Evolutionary conservation across 2,888 invertebrate species (phyloP), one percentile per base, ranked within the genome.

Genomic region (Nomada fabriciana): DNA sequence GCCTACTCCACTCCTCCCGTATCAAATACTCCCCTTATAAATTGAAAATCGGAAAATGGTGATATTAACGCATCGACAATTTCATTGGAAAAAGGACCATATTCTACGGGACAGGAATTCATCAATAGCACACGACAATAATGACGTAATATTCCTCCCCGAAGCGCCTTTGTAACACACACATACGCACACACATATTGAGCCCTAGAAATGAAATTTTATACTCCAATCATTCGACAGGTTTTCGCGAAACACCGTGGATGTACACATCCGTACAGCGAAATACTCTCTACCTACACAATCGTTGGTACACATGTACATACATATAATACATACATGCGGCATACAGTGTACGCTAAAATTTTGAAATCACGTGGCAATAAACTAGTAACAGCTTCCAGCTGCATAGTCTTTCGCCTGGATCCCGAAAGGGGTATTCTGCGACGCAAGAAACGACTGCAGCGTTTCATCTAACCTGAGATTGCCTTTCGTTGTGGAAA

Each of bases 291-390:
- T 36, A 36, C 36, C 36, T 36, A 5, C 36, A 36, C 36, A 36
- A 36, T 36, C 36, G 36, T 36, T 36, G 36, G 7, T 36, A 36
- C 5, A 36, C 36, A 7, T 36, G 7, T 36, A 0, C 36, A 36
- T 5, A 36, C 36, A 36, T 36, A 36, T 36, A 7, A 36, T 36
- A 36, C 36, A 36, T 36, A 36, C 36, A 36, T 36, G 36, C 36
- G 36, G 36, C 7, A 7, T 36, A 36, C 36, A 36, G 36, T 36
- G 36, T 36, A 36, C 36, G 53, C 47, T 59, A 63, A 73, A 81
- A 84, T 77, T 86, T 82, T 59, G 69, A 84, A 78, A 86, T 76
- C 84, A 83, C 75, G 70, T 65, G 73, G 81, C 68, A 64, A 86
- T 86, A 84, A 86, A 84, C 73, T 76, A 76, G 82, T 60, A 57